A percentile compares a stretch with the other conserved stretches of the same genome.
Evolutionary conservation across 2,113 vertebrate species (phyloP).

Genomic region (Cebus imitator): DNA sequence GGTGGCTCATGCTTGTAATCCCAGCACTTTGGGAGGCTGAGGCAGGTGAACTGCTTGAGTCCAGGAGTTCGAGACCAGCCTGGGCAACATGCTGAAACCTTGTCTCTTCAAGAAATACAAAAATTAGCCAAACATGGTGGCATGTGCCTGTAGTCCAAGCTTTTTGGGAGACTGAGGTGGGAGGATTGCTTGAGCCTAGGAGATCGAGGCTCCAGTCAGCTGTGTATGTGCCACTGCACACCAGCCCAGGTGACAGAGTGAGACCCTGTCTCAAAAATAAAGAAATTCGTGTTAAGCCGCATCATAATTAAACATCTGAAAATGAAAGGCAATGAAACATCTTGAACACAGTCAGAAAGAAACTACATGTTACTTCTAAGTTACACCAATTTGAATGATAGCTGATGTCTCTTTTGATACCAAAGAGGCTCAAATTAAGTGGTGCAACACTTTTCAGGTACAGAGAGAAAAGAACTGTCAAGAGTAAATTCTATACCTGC

Average conservation of each 20-base stretch:
- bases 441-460: neutral
- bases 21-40: too few relatives aligned
- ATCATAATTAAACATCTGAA: neutral
- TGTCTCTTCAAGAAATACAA: too few relatives aligned
- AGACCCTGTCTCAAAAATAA: neutral
- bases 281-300: neutral
- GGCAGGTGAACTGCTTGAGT: too few relatives aligned
- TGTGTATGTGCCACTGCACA: accelerated
- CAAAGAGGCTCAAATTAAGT: neutral
- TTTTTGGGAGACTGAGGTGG: too few relatives aligned
- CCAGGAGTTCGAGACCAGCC: too few relatives aligned
- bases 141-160: too few relatives aligned
- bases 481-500: neutral
- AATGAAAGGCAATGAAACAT: neutral
- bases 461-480: neutral
- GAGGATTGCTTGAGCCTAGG: too few relatives aligned
- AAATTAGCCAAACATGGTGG: too few relatives aligned
- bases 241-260: too few relatives aligned
- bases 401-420: neutral
- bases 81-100: too few relatives aligned
- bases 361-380: neutral
- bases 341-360: neutral
- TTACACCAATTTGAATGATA: neutral
- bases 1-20: too few relatives aligned
- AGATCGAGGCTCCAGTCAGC: too few relatives aligned